phyloP scores from a whole-genome alignment of 37 sponge, comb jelly and placozoan genomes.

The Axinella damicornis region DNA sequence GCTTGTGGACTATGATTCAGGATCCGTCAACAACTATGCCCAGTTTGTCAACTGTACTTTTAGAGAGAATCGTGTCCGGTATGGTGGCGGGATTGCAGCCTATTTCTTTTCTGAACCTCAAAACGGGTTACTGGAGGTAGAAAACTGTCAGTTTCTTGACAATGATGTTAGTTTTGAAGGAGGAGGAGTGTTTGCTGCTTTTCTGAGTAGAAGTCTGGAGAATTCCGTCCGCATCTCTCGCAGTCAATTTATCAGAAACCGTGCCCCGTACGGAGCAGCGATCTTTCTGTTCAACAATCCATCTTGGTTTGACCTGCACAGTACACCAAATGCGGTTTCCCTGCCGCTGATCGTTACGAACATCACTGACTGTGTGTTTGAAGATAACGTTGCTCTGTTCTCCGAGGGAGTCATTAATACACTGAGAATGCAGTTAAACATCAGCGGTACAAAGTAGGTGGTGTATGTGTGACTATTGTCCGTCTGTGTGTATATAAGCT shows the following conservation, averaged over 20 bases:
- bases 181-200: conserved; percentile 74
- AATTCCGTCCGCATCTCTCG: conserved; percentile 19
- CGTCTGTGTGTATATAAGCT: too few relatives aligned
- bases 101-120: conserved; percentile 39
- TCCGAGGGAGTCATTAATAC: conserved; percentile 57
- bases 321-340: background rate
- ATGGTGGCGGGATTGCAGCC: conserved; percentile 81
- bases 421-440: conserved; percentile 41
- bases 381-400: conserved; percentile 3
- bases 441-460: conserved; percentile 56
- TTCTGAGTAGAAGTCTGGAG: conserved; percentile 3
- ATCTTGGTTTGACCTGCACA: conserved; percentile 7
- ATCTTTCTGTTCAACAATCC: conserved; percentile 68
- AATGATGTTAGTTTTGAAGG: conserved; percentile 79
- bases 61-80: conserved; percentile 45
- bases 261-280: conserved; percentile 55
- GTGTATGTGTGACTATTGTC: background rate
- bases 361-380: conserved; percentile 32
- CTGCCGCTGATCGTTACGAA: conserved; percentile 24
- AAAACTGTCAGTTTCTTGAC: conserved; percentile 49
- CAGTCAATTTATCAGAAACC: conserved; percentile 39
- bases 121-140: conserved; percentile 28
- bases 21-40: conserved; percentile 34
- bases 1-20: conserved; percentile 11
- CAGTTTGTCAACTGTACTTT: conserved; percentile 48